Evolutionary conservation across 30 jellyfish, hydroid and myxozoan genomes (phyloP).

Genomic region (Hydra vulgaris): DNA sequence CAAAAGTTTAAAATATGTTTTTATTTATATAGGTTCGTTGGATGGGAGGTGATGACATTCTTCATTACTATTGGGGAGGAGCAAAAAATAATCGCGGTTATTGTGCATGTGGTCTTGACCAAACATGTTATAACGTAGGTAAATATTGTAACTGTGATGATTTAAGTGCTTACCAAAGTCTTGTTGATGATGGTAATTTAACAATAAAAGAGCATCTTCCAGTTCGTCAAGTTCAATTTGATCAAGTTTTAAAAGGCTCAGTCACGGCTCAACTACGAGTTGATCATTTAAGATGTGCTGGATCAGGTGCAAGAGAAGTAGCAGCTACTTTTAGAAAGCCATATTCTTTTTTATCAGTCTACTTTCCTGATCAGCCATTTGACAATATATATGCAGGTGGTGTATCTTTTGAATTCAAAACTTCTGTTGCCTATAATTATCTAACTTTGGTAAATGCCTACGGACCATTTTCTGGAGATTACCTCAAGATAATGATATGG

Average conservation of each 20-base stretch:
- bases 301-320: conserved; percentile 51
- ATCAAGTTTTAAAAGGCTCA: conserved; percentile 59
- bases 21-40: conserved; percentile 46
- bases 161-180: not conserved
- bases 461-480: conserved; percentile 91
- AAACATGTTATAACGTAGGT: conserved; percentile 37
- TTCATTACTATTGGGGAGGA: conserved; percentile 98
- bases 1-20: too few species aligned
- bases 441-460: conserved; percentile 48
- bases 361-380: conserved; percentile 61
- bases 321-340: conserved; percentile 91
- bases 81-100: conserved; percentile 68
- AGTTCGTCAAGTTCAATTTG: conserved; percentile 68
- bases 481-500: conserved; percentile 46
- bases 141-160: conserved; percentile 82
- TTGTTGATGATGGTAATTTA: conserved; percentile 70
- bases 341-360: conserved; percentile 61
- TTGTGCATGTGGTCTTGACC: conserved; percentile 85
- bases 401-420: conserved; percentile 59
- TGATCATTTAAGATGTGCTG: conserved; percentile 87
- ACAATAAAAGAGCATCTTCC: conserved; percentile 89
- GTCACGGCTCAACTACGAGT: conserved; percentile 50
- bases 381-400: conserved; percentile 87
- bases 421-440: conserved; percentile 59
- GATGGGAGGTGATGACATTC: conserved; percentile 92